Evolutionary conservation across 1,140 invertebrate species (phyloP).

Genomic region (Ceratosolen solmsi): DNA sequence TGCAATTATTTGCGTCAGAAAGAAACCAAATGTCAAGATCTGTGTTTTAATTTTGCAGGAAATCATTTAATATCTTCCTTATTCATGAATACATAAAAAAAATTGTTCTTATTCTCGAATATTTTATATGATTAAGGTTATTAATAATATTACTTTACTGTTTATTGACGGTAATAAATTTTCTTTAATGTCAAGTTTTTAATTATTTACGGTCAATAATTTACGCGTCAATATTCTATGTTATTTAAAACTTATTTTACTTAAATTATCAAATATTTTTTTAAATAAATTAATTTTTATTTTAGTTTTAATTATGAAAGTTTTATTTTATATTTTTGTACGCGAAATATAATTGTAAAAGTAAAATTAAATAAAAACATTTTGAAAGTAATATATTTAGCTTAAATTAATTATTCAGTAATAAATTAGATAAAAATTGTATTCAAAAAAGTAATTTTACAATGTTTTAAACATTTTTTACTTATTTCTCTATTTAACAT

Average conservation of each 20-base stretch:
- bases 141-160: not conserved
- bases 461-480: slow-evolving; percentile 14
- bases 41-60: too few species aligned
- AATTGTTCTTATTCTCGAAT: not conserved
- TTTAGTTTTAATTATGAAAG: not conserved
- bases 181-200: slow-evolving; percentile 16
- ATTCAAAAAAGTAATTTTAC: slow-evolving; percentile 6
- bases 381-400: not conserved
- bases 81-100: too few species aligned
- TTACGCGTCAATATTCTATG: too few species aligned
- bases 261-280: too few species aligned
- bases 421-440: slow-evolving; percentile 23
- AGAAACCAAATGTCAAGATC: too few species aligned
- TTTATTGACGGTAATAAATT: slow-evolving; percentile 27
- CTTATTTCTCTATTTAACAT: not conserved
- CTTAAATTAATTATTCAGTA: not conserved
- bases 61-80: too few species aligned
- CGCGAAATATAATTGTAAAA: not conserved
- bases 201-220: not conserved
- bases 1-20: too few species aligned
- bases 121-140: not conserved
- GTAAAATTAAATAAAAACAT: not conserved
- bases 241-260: too few species aligned
- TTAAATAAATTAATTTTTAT: not conserved
- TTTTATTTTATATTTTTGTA: not conserved